Conservation (phyloP, 2,888 invertebrate genomes). For the Cosmia pyralina region DNA sequence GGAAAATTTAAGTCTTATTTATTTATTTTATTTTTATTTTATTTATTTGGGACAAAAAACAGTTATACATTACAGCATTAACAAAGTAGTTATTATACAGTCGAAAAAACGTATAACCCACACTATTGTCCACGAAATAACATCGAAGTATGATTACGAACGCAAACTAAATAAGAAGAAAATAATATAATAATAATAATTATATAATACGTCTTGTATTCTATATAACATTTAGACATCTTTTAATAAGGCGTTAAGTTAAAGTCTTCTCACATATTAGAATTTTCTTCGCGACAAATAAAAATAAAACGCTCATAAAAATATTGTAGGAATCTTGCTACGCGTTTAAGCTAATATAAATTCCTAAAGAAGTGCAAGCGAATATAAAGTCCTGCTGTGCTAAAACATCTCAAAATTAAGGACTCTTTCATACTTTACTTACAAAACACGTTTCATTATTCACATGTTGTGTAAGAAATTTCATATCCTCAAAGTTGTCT, state of each 20-base stretch:
- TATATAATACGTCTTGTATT: neutral
- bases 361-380: neutral
- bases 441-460: conserved; percentile 44
- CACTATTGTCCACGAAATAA: too few species aligned
- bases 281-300: too few species aligned
- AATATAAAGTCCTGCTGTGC: conserved; percentile 14
- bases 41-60: too few species aligned
- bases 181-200: too few species aligned
- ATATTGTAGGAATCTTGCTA: neutral
- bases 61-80: too few species aligned
- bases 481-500: conserved; percentile 50
- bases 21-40: too few species aligned
- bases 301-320: neutral
- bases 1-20: neutral
- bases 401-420: conserved; percentile 20
- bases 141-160: too few species aligned
- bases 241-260: neutral
- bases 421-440: conserved; percentile 3
- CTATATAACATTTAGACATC: neutral
- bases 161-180: too few species aligned
- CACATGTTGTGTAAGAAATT: conserved; percentile 48
- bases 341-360: conserved; percentile 1
- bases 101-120: too few species aligned
- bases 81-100: too few species aligned
- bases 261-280: neutral